Evolutionary conservation across 2,113 vertebrate genomes (phyloP), one percentile per base, ranked within the genome.

Genomic region (Coregonus clupeaformis): DNA sequence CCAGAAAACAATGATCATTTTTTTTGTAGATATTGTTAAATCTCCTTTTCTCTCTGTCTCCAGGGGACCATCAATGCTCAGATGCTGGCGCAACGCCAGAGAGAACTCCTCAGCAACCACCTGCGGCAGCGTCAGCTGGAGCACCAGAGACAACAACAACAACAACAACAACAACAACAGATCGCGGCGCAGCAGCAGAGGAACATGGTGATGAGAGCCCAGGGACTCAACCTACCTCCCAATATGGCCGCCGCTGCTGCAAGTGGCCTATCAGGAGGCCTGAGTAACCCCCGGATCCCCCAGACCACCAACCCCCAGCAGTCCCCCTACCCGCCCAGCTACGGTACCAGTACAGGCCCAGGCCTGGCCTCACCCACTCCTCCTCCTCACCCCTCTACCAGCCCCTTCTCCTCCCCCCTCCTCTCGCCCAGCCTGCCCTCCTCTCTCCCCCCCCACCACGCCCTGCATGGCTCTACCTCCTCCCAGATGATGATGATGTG

Each of bases 51-150:
- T 11, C 2, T 11, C 36, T 42, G 7, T 42, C 9, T 11, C 36
- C 86, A 99, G 97, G 96, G 94, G 85, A 95, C 95, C 78, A 98
- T 99, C 91, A 99, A 99, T 1, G 97, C 98, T 24, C 97, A 98
- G 91, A 99, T 99, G 98, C 84, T 98, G 91, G 98, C 97, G 0
- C 98, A 99, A 90, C 94, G 96, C 80, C 97, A 99, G 92, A 93
- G 98, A 78, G 97, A 99, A 87, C 84, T 98, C 90, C 91, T 99
- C 77, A 99, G 94, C 89, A 98, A 98, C 90, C 96, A 98, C 89
- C 92, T 99, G 80, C 92, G 96, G 3, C 94, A 94, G 84, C 91
- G 94, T 79, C 96, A 98, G 80, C 94, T 95, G 90, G 94, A 96
- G 86, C 93, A 94, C 82, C 94, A 95, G 29, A 90, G 91, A 60